Percentiles rank a stretch among this genome's conserved stretches.
phyloP scores from a whole-genome alignment of 2,888 invertebrate species.

The Hofmannophila pseudospretella region DNA sequence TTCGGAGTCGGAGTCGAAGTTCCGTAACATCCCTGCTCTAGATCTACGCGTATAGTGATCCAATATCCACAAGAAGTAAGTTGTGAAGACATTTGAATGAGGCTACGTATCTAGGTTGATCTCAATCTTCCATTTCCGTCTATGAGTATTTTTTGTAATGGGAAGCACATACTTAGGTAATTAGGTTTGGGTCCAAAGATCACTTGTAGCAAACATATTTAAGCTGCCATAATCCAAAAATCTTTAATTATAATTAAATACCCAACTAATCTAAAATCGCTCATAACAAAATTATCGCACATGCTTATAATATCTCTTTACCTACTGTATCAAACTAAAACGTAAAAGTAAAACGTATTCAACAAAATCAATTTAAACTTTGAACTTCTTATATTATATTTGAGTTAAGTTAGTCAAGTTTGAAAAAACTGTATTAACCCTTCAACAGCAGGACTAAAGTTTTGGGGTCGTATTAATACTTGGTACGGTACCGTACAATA shows the following conservation, averaged over 20 bases:
- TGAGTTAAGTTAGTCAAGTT: constrained; percentile 27
- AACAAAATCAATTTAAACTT: constrained; percentile 17
- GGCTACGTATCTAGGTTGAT: too few relatives aligned
- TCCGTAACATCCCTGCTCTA: too few relatives aligned
- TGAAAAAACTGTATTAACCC: constrained; percentile 45
- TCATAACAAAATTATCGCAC: background rate
- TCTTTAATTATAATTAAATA: background rate
- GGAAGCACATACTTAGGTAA: too few relatives aligned
- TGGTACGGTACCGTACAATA: constrained; percentile 28
- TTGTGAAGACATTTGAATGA: too few relatives aligned
- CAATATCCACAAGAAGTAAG: too few relatives aligned
- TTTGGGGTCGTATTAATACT: constrained; percentile 25
- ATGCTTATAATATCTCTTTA: background rate
- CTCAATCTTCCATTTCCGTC: too few relatives aligned
- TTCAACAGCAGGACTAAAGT: constrained; percentile 24
- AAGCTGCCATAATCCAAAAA: too few relatives aligned
- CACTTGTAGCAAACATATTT: too few relatives aligned
- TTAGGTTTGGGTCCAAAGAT: too few relatives aligned
- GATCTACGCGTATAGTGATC: too few relatives aligned
- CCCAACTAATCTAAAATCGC: background rate
- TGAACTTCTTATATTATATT: constrained; percentile 14
- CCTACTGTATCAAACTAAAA: background rate
- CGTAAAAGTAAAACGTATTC: constrained; percentile 11
- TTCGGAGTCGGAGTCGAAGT: too few relatives aligned
- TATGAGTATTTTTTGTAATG: too few relatives aligned